Evolutionary conservation across 1,140 invertebrate species (phyloP), one percentile per base, ranked within the genome.

Genomic region (Phymorhynchus buccinoides): DNA sequence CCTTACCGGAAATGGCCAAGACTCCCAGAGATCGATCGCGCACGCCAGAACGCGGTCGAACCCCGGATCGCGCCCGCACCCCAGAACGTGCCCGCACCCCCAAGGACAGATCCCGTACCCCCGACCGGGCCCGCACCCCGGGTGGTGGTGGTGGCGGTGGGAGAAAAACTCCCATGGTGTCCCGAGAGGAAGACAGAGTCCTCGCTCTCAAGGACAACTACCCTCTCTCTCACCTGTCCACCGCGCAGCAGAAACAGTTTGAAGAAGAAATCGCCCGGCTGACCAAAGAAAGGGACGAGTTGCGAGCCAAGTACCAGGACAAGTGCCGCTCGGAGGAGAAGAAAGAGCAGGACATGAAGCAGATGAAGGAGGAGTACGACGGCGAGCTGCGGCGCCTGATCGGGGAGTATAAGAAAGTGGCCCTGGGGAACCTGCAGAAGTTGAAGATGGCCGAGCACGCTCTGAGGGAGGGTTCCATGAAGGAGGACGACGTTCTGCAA

Each of bases 381-480:
- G 32, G 27, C 44, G 80, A 87, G 73, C 41, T 87, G 32, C 48
- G 86, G 32, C 77, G 80, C 22, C 84, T 87, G 48, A 87, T 87
- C 56, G 68, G 82, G 35, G 86, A 87, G 62, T 84, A 87, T 71
- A 87, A 84, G 62, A 87, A 84, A 80, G 84, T 87, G 32, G 86
- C 81, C 16, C 86, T 87, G 16, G 86, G 44, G 16, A 87, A 87
- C 80, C 44, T 87, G 79, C 78, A 87, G 84, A 87, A 87, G 66
- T 66, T 87, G 62, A 85, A 85, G 73, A 44, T 84, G 16, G 86
- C 86, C 22, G 86, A 87, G 75, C 75, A 66, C 37, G 86, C 84
- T 9, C 62, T 87, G 52, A 78, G 68, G 16, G 80, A 85, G 44
- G 77, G 84, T 2, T 77, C 86, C 41, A 78, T 87, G 71, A 71